phyloP scores from a whole-genome alignment of 2,888 invertebrate species.

The Tholera decimalis region DNA sequence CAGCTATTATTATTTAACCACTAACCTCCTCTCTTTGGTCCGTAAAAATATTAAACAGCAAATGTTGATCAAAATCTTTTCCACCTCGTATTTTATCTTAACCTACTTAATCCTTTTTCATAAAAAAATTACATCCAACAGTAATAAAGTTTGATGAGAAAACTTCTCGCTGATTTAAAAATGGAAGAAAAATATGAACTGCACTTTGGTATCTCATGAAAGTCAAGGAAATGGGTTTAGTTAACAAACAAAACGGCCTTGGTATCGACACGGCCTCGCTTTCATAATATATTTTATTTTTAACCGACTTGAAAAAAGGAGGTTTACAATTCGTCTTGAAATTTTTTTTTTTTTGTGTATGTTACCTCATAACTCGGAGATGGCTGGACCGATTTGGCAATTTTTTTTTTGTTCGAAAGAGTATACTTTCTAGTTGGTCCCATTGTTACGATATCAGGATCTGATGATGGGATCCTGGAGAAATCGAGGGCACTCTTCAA shows the following conservation, averaged over 20 bases:
- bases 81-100: not conserved
- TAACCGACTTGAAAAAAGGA: no score
- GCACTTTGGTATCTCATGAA: conserved; percentile 30
- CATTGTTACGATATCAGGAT: no score
- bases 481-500: no score
- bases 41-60: not conserved
- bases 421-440: no score
- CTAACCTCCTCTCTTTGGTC: no score
- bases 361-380: no score
- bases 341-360: no score
- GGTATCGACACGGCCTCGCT: conserved; percentile 7
- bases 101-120: not conserved
- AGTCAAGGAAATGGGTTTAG: conserved; percentile 36
- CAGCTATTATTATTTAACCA: no score
- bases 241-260: conserved; percentile 12
- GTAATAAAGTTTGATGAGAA: conserved; percentile 24
- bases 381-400: no score
- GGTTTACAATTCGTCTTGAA: no score
- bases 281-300: conserved; percentile 30
- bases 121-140: conserved; percentile 3
- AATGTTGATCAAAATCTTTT: not conserved
- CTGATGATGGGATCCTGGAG: no score
- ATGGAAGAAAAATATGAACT: conserved; percentile 38
- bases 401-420: no score
- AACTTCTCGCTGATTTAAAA: conserved; percentile 24